Evolutionary conservation across 2,888 invertebrate species (phyloP).

Genomic region (Dryadula phaetusa): DNA sequence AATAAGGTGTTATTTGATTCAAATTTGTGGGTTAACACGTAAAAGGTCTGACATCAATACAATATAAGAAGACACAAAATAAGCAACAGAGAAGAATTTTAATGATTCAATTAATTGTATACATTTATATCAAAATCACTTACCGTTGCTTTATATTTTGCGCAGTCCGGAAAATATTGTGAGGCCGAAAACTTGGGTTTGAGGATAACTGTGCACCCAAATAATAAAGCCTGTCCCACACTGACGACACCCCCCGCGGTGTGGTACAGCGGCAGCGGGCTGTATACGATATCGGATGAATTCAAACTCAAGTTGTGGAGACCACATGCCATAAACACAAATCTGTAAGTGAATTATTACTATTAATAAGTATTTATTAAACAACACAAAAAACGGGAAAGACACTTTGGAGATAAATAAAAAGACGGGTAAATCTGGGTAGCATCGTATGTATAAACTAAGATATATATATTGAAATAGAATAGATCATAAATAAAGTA

Average conservation of each 20-base stretch:
- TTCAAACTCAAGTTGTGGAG: slow-evolving; percentile 87
- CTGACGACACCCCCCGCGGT: slow-evolving; percentile 96
- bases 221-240: slow-evolving; percentile 90
- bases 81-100: too few relatives aligned
- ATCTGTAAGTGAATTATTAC: too few relatives aligned
- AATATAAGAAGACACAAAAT: too few relatives aligned
- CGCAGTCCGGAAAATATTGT: slow-evolving; percentile 96
- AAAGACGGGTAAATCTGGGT: not conserved
- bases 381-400: too few relatives aligned
- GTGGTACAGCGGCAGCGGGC: slow-evolving; percentile 97
- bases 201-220: slow-evolving; percentile 93
- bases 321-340: slow-evolving; percentile 90
- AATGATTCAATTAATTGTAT: too few relatives aligned
- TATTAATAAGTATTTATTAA: too few relatives aligned
- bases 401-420: too few relatives aligned
- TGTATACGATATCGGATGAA: slow-evolving; percentile 91
- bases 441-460: not conserved
- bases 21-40: too few relatives aligned
- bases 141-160: slow-evolving; percentile 97
- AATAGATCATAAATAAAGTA: not conserved
- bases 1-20: too few relatives aligned
- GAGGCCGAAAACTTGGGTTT: slow-evolving; percentile 97
- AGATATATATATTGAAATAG: not conserved
- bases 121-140: slow-evolving; percentile 54
- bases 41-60: too few relatives aligned